phyloP scores from a whole-genome alignment of 2,888 invertebrate species.

The Ophion ventricosus region DNA sequence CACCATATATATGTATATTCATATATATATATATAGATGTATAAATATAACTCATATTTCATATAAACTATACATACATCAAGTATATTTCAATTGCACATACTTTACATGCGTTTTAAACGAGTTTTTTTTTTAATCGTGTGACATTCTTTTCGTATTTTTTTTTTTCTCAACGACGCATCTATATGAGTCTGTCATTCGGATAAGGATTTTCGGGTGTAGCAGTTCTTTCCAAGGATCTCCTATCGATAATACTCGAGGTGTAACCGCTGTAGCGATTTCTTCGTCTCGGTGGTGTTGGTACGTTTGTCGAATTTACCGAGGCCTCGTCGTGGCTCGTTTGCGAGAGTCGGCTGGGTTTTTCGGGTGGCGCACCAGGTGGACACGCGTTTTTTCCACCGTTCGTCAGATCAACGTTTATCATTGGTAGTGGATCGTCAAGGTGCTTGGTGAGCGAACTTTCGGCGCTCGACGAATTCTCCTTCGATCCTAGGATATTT shows the following conservation, averaged over 20 bases:
- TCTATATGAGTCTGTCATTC: slow-evolving; percentile 77
- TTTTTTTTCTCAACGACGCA: neutral
- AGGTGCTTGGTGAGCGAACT: neutral
- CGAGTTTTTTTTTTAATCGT: neutral
- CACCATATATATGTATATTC: neutral
- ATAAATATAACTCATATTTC: neutral
- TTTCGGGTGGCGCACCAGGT: slow-evolving; percentile 74
- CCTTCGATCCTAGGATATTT: slow-evolving; percentile 37
- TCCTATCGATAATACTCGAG: slow-evolving; percentile 56
- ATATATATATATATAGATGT: neutral
- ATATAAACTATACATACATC: neutral
- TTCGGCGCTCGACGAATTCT: neutral
- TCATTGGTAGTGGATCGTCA: slow-evolving; percentile 64
- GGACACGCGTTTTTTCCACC: slow-evolving; percentile 35
- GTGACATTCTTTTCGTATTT: neutral
- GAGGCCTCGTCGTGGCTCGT: slow-evolving; percentile 69
- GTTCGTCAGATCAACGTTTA: slow-evolving; percentile 63
- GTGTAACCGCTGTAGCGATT: slow-evolving; percentile 69
- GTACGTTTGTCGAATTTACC: slow-evolving; percentile 69
- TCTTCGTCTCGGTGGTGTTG: slow-evolving; percentile 78
- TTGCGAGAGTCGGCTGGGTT: slow-evolving; percentile 76
- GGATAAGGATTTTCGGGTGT: slow-evolving; percentile 60
- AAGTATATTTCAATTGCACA: neutral
- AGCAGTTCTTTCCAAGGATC: slow-evolving; percentile 41
- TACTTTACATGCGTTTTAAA: neutral